phyloP scores from a whole-genome alignment of 2,113 vertebrate genomes.

The Amia ocellicauda region DNA sequence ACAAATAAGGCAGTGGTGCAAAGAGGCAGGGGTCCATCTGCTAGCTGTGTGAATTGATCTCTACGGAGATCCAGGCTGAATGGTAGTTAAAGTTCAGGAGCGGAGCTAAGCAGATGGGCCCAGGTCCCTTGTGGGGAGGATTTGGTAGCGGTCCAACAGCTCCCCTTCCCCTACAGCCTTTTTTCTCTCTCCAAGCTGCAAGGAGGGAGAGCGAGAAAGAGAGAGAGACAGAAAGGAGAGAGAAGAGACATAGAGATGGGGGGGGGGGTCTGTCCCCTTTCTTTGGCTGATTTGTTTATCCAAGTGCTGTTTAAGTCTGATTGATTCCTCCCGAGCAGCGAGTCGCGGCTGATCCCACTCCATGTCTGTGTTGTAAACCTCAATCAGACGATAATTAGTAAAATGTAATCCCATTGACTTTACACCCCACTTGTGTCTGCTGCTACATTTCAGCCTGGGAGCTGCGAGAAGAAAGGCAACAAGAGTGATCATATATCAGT shows the following conservation, averaged over 20 bases:
- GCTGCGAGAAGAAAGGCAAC: conserved; percentile 22
- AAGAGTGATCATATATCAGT: not conserved
- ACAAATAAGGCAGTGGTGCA: conserved; percentile 77
- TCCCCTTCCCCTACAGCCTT: conserved; percentile 74
- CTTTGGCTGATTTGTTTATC: conserved; percentile 63
- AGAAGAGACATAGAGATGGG: conserved; percentile 1
- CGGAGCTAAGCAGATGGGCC: conserved; percentile 83
- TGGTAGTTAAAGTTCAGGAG: conserved; percentile 73
- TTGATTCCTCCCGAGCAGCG: conserved; percentile 69
- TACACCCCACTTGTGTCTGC: conserved; percentile 59
- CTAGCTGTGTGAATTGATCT: conserved; percentile 71
- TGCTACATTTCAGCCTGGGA: conserved; percentile 44
- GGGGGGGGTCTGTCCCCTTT: conserved; percentile 11
- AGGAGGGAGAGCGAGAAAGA: conserved; percentile 1
- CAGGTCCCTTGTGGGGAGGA: conserved; percentile 74
- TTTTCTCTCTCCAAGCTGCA: conserved; percentile 52
- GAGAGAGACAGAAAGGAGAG: conserved; percentile 2
- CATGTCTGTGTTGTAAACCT: conserved; percentile 67
- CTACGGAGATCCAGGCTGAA: conserved; percentile 73
- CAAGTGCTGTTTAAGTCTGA: conserved; percentile 75
- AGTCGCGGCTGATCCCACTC: conserved; percentile 71
- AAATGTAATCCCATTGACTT: conserved; percentile 76
- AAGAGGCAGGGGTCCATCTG: conserved; percentile 80
- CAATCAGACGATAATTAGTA: conserved; percentile 77
- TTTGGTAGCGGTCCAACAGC: conserved; percentile 78